Conservation (phyloP, 2,888 invertebrate species). For the Didymodactylos carnosus region DNA sequence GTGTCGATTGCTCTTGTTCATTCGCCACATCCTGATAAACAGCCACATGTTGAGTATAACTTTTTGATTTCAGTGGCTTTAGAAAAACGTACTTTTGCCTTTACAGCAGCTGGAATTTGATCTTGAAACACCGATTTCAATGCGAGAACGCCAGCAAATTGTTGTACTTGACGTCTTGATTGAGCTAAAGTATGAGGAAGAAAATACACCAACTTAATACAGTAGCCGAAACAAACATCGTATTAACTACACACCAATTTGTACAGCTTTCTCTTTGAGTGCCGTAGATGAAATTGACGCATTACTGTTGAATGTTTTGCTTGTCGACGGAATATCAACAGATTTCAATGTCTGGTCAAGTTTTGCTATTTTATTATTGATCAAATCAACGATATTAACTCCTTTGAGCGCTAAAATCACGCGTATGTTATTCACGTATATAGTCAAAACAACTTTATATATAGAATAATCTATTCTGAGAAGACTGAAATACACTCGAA, state of each 20-base stretch:
- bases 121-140: not conserved
- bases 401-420: not conserved
- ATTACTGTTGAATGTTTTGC: not conserved
- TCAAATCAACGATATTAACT: not conserved
- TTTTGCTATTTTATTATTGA: not conserved
- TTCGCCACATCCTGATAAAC: not conserved
- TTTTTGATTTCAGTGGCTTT: not conserved
- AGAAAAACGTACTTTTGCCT: not conserved
- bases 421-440: no score
- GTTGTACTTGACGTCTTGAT: not conserved
- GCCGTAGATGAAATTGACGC: not conserved
- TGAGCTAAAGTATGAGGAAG: not conserved
- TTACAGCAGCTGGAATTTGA: not conserved
- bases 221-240: no score
- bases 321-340: not conserved
- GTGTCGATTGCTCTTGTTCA: not conserved
- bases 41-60: not conserved
- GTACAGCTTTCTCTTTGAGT: not conserved
- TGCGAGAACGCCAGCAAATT: not conserved
- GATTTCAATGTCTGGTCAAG: not conserved
- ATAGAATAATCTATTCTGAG: no score
- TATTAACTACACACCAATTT: not conserved
- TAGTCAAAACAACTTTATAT: no score
- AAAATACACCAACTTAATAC: no score
- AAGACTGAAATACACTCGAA: no score